Evolutionary conservation across 1,140 invertebrate species (phyloP), one percentile per base, ranked within the genome.

Genomic region (Saxidomus purpurata): DNA sequence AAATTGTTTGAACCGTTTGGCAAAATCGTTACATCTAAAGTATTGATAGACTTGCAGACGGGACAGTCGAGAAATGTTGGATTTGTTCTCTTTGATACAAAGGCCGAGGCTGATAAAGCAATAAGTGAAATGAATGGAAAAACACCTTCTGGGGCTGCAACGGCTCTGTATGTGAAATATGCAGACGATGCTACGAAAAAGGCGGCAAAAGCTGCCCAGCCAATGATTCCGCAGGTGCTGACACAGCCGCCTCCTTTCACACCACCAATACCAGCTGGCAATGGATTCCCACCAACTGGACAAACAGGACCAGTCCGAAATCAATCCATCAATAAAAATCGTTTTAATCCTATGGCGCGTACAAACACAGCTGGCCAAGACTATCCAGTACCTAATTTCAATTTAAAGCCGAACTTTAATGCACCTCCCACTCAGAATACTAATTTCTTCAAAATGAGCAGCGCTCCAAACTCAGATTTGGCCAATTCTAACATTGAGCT

Each of bases 111-210:
- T 0, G 97, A 98, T 94, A 97, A 98, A 88, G 98, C 98, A 34
- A 98, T 99, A 90, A 97, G 97, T 34, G 97, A 97, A 59, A 95
- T 99, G 71, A 98, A 98, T 95, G 98, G 98, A 63, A 97, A 97
- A 86, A 97, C 98, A 93, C 97, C 98, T 43, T 97, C 98, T 90
- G 98, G 98, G 90, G 97, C 97, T 67, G 97, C 97, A 47, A 97
- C 98, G 93, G 97, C 98, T 19, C 96, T 99, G 8, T 97, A 97
- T 89, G 98, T 99, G 19, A 98, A 98, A 96, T 96, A 99, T 90
- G 98, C 98, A 0, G 98, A 98, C 94, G 98, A 99, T 95, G 98
- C 99, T 94, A 98, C 98, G 19, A 98, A 98, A 96, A 94, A 94
- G 86, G 28, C 43, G 19, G 13, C 71, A 1, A 49, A 49, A 9